Evolutionary conservation across 2,888 invertebrate genomes (phyloP).

Genomic region (Apeira syringaria): DNA sequence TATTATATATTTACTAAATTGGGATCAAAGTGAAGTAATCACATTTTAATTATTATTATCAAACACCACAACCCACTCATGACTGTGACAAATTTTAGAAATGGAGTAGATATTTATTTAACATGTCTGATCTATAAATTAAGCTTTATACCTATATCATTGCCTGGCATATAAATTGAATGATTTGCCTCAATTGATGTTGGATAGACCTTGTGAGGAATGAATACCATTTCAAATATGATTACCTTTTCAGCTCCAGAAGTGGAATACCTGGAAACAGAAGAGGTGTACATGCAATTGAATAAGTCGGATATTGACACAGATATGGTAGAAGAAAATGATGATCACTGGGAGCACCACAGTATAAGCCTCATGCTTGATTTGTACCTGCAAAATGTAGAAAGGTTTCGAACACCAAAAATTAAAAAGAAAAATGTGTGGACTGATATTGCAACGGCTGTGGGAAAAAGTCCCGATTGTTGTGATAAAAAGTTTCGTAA

Average conservation of each 20-base stretch:
- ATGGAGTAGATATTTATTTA: too few species aligned
- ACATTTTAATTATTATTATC: too few species aligned
- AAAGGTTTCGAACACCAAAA: slow-evolving; percentile 71
- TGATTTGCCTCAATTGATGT: slow-evolving; percentile 15
- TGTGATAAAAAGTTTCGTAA: slow-evolving; percentile 78
- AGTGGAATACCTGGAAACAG: slow-evolving; percentile 58
- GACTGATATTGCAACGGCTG: slow-evolving; percentile 60
- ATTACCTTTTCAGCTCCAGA: slow-evolving; percentile 48
- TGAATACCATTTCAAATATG: background rate
- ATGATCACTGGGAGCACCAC: slow-evolving; percentile 70
- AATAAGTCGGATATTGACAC: slow-evolving; percentile 58
- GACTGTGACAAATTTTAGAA: too few species aligned
- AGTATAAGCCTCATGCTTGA: slow-evolving; percentile 58
- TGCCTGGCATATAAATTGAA: too few species aligned
- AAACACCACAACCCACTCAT: too few species aligned
- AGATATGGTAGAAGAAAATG: slow-evolving; percentile 57
- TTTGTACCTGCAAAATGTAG: slow-evolving; percentile 64
- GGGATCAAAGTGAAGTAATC: too few species aligned
- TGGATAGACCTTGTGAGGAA: background rate
- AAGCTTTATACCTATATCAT: too few species aligned
- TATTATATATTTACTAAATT: too few species aligned
- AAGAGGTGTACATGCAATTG: slow-evolving; percentile 56
- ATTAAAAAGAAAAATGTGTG: slow-evolving; percentile 74
- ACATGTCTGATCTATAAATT: too few species aligned
- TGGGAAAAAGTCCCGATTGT: slow-evolving; percentile 66